Evolutionary conservation across 2,888 invertebrate species (phyloP), one percentile per base, ranked within the genome.

Genomic region (Spisula solida): DNA sequence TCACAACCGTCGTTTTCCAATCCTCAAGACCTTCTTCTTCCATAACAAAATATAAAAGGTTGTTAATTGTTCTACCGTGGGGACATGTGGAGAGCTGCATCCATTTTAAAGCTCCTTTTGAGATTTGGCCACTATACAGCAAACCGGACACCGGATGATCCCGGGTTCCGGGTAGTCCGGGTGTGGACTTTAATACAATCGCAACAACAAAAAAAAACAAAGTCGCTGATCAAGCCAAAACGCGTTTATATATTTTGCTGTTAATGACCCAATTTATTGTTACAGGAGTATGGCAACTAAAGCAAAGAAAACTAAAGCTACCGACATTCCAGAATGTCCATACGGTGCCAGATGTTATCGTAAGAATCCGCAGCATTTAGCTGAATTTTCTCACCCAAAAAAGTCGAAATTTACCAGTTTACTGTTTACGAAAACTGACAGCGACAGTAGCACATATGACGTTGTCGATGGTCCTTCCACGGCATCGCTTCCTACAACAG

Each of bases 341-440:
- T 96, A 95, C 87, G 96, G 96, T n/a, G 93, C 93, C 5, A 89
- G 91, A 31, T 96, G 96, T 84, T 95, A 95, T 84, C 91, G 96
- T 34, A 95, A 95, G 89, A 95, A 96, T 90, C 95, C 95, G 0
- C 92, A 95, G 41, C 95, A 95, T 89, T 93, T 95, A 10, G 88
- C 90, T 16, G 95, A 95, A 51, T 95, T 93, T 87, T 88, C 81
- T n/a, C 95, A 95, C 85, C 93, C 94, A 5, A 90, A 88, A 60
- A 91, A 91, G 48, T 79, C 86, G n/a, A n/a, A n/a, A n/a, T n/a
- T n/a, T n/a, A n/a, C n/a, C n/a, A n/a, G n/a, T n/a, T n/a, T n/a
- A n/a, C n/a, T n/a, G n/a, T n/a, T n/a, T n/a, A n/a, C n/a, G 29
- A 85, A 89, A 55, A 60, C 79, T 47, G 87, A 41, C 6, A 75